These are phyloP conservation scores for Euthynnus affinis DNA, from an alignment of 2,797 vertebrate genomes.

Conservation along the genomic window DNA sequence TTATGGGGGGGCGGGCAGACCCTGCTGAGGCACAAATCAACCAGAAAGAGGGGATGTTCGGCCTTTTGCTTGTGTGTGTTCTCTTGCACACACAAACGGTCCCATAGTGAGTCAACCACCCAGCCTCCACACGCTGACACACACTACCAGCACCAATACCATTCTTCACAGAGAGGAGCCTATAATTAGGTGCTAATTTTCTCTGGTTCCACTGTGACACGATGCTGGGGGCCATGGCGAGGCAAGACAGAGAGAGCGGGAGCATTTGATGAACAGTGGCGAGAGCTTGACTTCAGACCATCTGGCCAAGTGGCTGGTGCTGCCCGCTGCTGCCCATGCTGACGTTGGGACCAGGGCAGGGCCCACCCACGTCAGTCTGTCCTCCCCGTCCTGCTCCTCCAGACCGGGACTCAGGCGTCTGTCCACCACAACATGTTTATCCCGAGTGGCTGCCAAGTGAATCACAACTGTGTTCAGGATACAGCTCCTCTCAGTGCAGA, in stretches of 20 bases:
- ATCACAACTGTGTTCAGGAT: constrained; percentile 61
- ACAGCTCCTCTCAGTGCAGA: constrained; percentile 52
- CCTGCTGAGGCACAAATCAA: constrained; percentile 66
- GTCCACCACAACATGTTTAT: constrained; percentile 81
- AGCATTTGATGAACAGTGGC: constrained; percentile 69
- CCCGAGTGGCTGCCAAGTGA: constrained; percentile 74
- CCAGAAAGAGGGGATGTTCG: constrained; percentile 50
- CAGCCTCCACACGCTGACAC: constrained; percentile 73
- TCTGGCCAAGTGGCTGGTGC: constrained; percentile 73
- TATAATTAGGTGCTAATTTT: constrained; percentile 86
- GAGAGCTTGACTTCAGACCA: constrained; percentile 70
- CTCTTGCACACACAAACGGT: constrained; percentile 21
- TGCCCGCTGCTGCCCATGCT: constrained; percentile 50
- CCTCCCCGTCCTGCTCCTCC: constrained; percentile 64
- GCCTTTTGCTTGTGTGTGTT: constrained; percentile 28
- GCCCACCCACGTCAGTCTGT: constrained; percentile 79
- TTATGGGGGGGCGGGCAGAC: constrained; percentile 30
- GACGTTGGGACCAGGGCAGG: constrained; percentile 61
- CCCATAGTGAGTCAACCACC: constrained; percentile 72
- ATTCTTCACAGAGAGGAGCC: constrained; percentile 78
- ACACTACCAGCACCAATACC: constrained; percentile 67
- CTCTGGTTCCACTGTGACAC: constrained; percentile 77
- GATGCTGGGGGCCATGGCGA: constrained; percentile 73
- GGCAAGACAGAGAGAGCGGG: constrained; percentile 57
- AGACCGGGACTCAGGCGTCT: constrained; percentile 75